phyloP scores from a whole-genome alignment of 1,140 invertebrate genomes.

The Leptinotarsa undecemlineata region DNA sequence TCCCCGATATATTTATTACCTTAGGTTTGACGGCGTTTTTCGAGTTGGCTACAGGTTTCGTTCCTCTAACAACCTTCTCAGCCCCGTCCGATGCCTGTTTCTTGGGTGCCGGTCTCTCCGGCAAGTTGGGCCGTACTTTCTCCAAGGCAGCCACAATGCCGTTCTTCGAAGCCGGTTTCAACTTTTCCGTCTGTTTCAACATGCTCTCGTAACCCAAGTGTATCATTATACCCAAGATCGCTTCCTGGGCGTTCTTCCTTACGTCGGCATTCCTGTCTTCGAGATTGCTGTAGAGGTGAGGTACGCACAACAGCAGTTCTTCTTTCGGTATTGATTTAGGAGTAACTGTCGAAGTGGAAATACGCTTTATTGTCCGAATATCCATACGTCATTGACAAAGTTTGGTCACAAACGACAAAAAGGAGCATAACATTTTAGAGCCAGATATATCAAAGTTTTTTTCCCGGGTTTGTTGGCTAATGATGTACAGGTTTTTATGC shows the following conservation, averaged over 20 bases:
- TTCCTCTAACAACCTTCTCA: conserved; percentile 57
- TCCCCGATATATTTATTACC: conserved; percentile 27
- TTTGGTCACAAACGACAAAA: no score
- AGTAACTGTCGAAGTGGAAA: conserved; percentile 56
- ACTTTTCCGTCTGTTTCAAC: conserved; percentile 75
- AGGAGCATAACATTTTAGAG: no score
- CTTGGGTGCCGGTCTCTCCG: conserved; percentile 76
- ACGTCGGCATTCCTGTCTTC: conserved; percentile 92
- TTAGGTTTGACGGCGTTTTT: conserved; percentile 51
- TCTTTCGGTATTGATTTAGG: conserved; percentile 77
- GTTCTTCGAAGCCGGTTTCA: conserved; percentile 86
- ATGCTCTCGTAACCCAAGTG: conserved; percentile 86
- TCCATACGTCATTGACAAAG: no score
- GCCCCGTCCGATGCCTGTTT: conserved; percentile 58
- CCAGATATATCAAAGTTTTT: no score
- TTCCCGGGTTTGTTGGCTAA: no score
- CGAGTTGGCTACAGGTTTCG: conserved; percentile 45
- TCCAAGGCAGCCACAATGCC: conserved; percentile 80
- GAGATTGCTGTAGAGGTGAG: conserved; percentile 78
- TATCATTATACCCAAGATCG: conserved; percentile 89
- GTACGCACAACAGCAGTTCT: conserved; percentile 78
- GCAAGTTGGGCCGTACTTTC: conserved; percentile 82
- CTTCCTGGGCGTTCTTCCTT: conserved; percentile 86
- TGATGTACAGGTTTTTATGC: no score
- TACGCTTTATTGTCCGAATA: no score